Conservation (phyloP, 2,888 invertebrate genomes). For the Tyria jacobaeae region DNA sequence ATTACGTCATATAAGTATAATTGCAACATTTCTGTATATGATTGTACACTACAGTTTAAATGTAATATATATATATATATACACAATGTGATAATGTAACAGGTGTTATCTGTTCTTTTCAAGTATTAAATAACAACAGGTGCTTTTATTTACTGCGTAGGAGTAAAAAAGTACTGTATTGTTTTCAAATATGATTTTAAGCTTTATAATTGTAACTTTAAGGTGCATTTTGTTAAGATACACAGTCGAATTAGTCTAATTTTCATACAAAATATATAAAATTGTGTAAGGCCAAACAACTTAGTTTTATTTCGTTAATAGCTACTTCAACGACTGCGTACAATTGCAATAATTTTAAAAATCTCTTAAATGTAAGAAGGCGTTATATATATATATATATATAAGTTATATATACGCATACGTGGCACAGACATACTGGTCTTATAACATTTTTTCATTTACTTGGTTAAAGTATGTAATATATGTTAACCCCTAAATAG, state of each 20-base stretch:
- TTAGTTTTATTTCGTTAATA: constrained; percentile 1
- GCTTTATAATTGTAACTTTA: constrained; percentile 41
- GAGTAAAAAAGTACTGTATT: constrained; percentile 10
- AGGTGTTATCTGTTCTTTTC: background rate
- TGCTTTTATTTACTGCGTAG: background rate
- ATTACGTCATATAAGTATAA: too few species aligned
- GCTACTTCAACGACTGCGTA: too few species aligned
- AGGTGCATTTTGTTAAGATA: constrained; percentile 48
- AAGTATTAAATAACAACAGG: background rate
- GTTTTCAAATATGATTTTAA: constrained; percentile 41
- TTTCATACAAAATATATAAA: constrained; percentile 46
- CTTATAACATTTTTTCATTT: too few species aligned
- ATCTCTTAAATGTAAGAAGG: too few species aligned
- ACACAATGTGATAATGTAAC: constrained; percentile 6
- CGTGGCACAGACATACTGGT: too few species aligned
- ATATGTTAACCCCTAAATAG: too few species aligned
- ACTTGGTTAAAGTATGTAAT: too few species aligned
- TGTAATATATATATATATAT: too few species aligned
- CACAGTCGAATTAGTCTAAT: constrained; percentile 20
- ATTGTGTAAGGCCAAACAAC: constrained; percentile 23
- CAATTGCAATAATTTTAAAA: background rate
- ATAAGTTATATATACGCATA: too few species aligned
- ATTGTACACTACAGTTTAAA: background rate
- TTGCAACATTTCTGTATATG: background rate
- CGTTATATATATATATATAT: too few species aligned